Evolutionary conservation across 2,888 invertebrate species (phyloP), one percentile per base, ranked within the genome.

Genomic region (Eupithecia vulgata): DNA sequence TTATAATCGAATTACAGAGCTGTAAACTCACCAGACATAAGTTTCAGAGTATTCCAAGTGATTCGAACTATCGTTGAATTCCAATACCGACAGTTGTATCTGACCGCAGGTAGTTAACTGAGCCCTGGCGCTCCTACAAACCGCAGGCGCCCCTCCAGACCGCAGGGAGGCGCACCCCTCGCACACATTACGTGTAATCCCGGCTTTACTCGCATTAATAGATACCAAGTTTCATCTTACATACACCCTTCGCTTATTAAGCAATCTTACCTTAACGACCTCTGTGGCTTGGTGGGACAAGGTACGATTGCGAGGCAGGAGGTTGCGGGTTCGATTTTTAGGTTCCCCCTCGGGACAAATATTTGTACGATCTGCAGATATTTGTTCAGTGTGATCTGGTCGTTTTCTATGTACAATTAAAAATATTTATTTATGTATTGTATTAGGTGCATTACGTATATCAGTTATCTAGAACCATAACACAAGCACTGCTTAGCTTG

Each of bases 151-250:
- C 21, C 52, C 5, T 25, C 10, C 25, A 57, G 25, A 57, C 57
- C 57, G 57, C 57, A 25, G 57, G 25, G 57, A 4, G 8, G 52
- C 21, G 21, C 45, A 0, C 48, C 48, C 45, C 17, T 17, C 45
- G n/a, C 52, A 21, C 21, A 74, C 64, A 70, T 72, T 71, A 74
- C 45, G 21, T 65, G 67, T 73, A 72, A 77, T 75, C 75, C 74
- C 48, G 40, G 70, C 71, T 75, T 70, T 73, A 40, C 37, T 48
- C 71, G 66, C 71, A 40, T 62, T 62, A 30, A 48, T 72, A 67
- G 61, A 48, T 35, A 64, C 37, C 67, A 52, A 67, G 67, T 68
- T 72, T 42, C 25, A 57, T 3, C 25, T 57, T 21, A 52, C 59
- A 61, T 61, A 61, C 59, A 57, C 59, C 59, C 30, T 59, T 30